Evolutionary conservation across 2,888 invertebrate species (phyloP), one percentile per base, ranked within the genome.

Genomic region (Nomada goodeniana): DNA sequence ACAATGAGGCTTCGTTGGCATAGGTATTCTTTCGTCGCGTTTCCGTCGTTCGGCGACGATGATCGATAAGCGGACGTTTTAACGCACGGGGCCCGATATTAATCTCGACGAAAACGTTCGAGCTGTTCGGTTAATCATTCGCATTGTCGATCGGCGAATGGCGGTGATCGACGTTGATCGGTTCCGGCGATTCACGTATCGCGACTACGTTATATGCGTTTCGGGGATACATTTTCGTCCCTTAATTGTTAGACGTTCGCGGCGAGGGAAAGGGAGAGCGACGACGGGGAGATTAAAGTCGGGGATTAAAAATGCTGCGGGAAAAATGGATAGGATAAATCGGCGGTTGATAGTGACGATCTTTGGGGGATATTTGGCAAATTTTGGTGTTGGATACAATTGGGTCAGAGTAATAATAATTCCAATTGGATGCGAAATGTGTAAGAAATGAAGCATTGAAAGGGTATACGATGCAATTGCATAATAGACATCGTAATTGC

Each of bases 31-130:
- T 79, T 76, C 76, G 76, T 61, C 76, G 73, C 73, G 76, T 81
- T 81, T 81, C 82, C 82, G 76, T 82, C 77, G 81, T 78, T 85
- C 84, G 84, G 69, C 82, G 67, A 74, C 78, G 82, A 85, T 85
- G 84, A 85, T 85, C 84, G 84, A 85, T 85, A 85, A 72, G 81
- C 77, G 36, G 70, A 42, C 77, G 57, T 47, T 59, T 50, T 57
- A 59, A 60, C 57, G 70, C 42, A 20, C 52, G n/a, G 36, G 42
- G 50, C 42, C 52, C 70, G 82, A 82, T 84, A 84, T 84, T 76
- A 84, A 84, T 84, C 84, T 82, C 68, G 68, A 64, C 64, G 79
- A 79, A 78, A 75, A 75, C 52, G 64, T 23, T 10, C 65, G 7
- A 15, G 53, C 47, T 53, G 70, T 70, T 59, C 63, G 82, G 81